Base-by-base conservation (phyloP, 2,888 invertebrate species). In the Nematopogon swammerdamellus region DNA sequence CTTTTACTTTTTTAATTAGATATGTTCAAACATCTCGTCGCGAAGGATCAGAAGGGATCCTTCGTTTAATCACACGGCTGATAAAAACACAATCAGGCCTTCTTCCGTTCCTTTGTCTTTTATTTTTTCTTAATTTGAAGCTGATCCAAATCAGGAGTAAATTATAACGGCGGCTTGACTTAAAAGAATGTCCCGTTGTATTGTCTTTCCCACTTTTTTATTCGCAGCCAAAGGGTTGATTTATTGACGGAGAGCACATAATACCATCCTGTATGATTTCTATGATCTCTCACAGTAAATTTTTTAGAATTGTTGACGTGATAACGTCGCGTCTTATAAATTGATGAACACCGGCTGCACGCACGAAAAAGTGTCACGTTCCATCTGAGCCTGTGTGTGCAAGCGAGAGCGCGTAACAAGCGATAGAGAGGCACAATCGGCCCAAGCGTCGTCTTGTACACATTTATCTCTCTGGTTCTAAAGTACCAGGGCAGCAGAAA, bases 51-150 rank as follows among this genome's bases (percentile, higher is more conserved):
- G 59, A 61, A 63, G 61, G 62, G 63, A 62, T 59, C 64, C 71
- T 73, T 75, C 72, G 72, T 71, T 67, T 70, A 75, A 75, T 76
- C 76, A 75, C 68, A 65, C 67, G 64, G 60, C 59, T 64, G 72
- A 74, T 74, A 72, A 75, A 60, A 64, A 68, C 65, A 71, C 70
- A 71, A 72, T 71, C 71, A 63, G 51, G n/a, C n/a, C n/a, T n/a
- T n/a, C n/a, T n/a, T 52, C 57, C 58, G 57, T 25, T 61, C 63
- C 63, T 71, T 73, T 72, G 70, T 70, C 61, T 65, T 72, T 74
- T 76, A 72, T 75, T 76, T 77, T 76, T 76, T 79, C 75, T 77
- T 79, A 76, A 77, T 79, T 79, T 73, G 69, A 63, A 70, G 63
- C 72, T 74, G 77, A 79, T 79, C 73, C 65, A 75, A 76, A 79